Percentiles rank a stretch among this genome's conserved stretches.
Conservation (phyloP, 2,797 vertebrate species). For the Karalla daura region DNA sequence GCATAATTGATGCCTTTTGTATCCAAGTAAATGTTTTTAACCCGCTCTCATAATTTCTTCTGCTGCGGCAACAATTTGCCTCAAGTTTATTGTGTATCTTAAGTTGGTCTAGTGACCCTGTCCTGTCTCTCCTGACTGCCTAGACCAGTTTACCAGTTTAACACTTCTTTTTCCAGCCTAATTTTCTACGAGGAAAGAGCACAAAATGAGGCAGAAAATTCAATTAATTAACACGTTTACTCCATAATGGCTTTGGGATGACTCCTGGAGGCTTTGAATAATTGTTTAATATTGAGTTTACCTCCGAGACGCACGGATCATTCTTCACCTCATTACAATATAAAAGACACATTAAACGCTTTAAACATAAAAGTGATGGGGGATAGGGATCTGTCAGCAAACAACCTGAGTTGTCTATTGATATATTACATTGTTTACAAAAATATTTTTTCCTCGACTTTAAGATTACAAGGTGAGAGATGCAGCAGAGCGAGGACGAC, state of each 20-base stretch:
- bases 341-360: neutral
- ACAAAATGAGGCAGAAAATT: neutral
- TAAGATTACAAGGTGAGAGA: neutral
- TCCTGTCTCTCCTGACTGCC: no score
- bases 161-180: neutral
- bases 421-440: no score
- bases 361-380: no score
- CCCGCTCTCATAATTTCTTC: neutral
- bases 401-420: no score
- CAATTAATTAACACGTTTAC: neutral
- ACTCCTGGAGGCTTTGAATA: neutral
- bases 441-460: no score
- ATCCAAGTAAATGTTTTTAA: neutral
- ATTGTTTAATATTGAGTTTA: neutral
- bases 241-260: neutral
- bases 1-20: neutral
- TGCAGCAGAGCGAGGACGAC: neutral
- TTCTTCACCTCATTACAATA: neutral
- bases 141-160: no score
- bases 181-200: neutral
- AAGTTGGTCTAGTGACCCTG: no score
- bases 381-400: no score
- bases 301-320: neutral
- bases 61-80: no score
- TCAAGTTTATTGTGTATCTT: no score